Evolutionary conservation across 2,113 vertebrate species (phyloP), one percentile per base, ranked within the genome.

Genomic region (Lethenteron camtschaticum): DNA sequence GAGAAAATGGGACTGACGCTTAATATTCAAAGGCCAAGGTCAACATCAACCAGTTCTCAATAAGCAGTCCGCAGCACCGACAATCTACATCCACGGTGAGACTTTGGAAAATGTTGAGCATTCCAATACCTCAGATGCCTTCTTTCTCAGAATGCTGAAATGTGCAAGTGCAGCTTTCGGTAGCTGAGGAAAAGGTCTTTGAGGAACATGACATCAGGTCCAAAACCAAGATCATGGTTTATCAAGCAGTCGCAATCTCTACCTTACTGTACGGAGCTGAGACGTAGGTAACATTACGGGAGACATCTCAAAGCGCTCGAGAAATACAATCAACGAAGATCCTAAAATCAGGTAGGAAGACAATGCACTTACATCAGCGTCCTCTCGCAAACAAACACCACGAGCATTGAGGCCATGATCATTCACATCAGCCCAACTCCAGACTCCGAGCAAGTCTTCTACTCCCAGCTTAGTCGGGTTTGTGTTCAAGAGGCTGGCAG

Each of bases 161-260:
- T 16, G 59, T 63, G 59, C 59, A 63, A 63, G 59, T 63, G 59
- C 59, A 63, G 59, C 3, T 16, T 63, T 63, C 59, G 59, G 59
- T 63, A 63, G 12, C 59, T 13, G 16, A 63, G 59, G 59, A 63
- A 63, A 63, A 13, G 16, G 59, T 13, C 2, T 13, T 63, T 63
- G 12, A 63, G 16, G 12, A 16, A 63, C 16, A 2, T 13, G 12
- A 63, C 12, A 13, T 13, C 59, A 63, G 59, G 16, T 16, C 59
- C 2, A 16, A 63, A 63, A 63, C 12, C 16, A 63, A 63, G 59
- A 13, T 63, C 59, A 63, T 63, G 12, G 12, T 63, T 63, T 63
- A 63, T 63, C 12, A 63, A 63, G 1, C 16, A 63, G 59, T 63
- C 16, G 16, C 5, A 2, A 63, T 63, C 59, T 16, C 3, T 16